These are phyloP conservation scores for Mythimna vitellina DNA, from an alignment of 2,888 invertebrate species.

Conservation along the genomic window DNA sequence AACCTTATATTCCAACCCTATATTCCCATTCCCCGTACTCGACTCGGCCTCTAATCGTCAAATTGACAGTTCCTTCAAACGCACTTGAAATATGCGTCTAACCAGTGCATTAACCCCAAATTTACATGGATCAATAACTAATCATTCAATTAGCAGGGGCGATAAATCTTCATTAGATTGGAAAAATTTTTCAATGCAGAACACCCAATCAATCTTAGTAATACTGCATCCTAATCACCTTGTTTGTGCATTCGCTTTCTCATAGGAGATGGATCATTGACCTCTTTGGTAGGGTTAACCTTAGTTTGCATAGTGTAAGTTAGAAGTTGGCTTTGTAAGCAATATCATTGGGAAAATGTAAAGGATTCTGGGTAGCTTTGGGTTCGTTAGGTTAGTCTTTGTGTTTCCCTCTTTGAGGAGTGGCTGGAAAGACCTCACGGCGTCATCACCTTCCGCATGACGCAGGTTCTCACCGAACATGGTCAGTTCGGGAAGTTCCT, in stretches of 20 bases:
- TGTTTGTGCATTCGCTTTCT: constrained; percentile 39
- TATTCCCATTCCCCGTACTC: no score
- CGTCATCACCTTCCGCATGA: no score
- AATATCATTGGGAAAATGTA: not conserved
- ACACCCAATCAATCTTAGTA: constrained; percentile 36
- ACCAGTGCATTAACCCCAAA: constrained; percentile 9
- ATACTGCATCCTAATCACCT: constrained; percentile 26
- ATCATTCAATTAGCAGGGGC: constrained; percentile 6
- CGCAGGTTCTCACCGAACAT: no score
- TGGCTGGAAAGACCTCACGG: no score
- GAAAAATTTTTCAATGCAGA: constrained; percentile 23
- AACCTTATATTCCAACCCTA: no score
- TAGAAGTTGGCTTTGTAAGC: constrained; percentile 6
- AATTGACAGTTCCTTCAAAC: not conserved
- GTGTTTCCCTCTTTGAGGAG: no score
- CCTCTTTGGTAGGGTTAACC: constrained; percentile 7
- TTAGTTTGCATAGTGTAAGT: constrained; percentile 25
- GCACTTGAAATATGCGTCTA: not conserved
- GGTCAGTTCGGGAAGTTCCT: no score
- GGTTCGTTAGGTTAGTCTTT: not conserved
- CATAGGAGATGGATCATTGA: constrained; percentile 36
- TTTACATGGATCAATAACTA: not conserved
- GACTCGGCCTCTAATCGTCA: no score
- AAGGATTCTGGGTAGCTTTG: constrained; percentile 4
- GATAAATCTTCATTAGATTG: constrained; percentile 40